Percentiles rank a stretch among this genome's conserved stretches.
phyloP scores from a whole-genome alignment of 2,888 invertebrate genomes.

The Lottia scabra region DNA sequence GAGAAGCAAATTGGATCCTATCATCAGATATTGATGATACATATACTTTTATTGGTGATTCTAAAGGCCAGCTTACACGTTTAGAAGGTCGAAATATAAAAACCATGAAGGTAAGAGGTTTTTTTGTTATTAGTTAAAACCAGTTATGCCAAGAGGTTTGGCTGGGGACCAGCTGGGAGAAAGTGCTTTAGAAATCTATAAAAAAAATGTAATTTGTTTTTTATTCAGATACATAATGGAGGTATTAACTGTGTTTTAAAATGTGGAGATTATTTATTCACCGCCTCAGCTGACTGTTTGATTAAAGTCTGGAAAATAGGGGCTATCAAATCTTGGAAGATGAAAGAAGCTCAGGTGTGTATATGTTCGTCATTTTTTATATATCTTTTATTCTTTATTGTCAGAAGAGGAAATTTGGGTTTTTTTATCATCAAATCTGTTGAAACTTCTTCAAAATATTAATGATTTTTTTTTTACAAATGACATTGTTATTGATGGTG shows the following conservation, averaged over 20 bases:
- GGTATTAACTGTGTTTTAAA: slow-evolving; percentile 39
- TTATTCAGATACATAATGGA: slow-evolving; percentile 45
- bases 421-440: no score
- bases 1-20: slow-evolving; percentile 33
- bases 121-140: no score
- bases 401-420: no score
- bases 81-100: neutral
- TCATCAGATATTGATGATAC: slow-evolving; percentile 18
- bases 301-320: slow-evolving; percentile 50
- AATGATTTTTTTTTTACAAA: no score
- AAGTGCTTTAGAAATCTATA: no score
- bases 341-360: slow-evolving; percentile 33
- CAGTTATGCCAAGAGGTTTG: no score
- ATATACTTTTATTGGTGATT: slow-evolving; percentile 30
- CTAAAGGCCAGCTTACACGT: slow-evolving; percentile 37
- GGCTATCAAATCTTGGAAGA: neutral
- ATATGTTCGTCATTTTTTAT: neutral
- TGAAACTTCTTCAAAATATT: no score
- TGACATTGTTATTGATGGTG: no score
- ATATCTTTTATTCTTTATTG: neutral
- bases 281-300: slow-evolving; percentile 49
- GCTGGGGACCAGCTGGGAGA: no score
- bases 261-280: slow-evolving; percentile 35
- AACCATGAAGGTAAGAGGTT: neutral
- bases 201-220: neutral